These are phyloP conservation scores for Phymastichus coffea DNA, from an alignment of 1,140 invertebrate genomes.

Conservation along the genomic window DNA sequence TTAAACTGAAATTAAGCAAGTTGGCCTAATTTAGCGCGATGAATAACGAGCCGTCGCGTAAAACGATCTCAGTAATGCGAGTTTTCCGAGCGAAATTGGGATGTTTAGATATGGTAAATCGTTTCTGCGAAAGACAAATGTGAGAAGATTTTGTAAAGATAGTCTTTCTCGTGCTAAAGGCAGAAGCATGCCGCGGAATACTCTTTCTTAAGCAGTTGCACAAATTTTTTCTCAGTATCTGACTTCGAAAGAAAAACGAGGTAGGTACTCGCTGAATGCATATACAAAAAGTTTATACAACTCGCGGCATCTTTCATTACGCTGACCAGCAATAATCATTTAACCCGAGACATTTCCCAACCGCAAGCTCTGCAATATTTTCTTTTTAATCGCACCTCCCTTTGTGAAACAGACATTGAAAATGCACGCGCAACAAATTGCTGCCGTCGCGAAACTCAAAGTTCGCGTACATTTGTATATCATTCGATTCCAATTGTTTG, in stretches of 20 bases:
- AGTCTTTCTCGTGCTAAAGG: conserved; percentile 11
- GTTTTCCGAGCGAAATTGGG: no score
- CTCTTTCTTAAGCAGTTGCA: conserved; percentile 24
- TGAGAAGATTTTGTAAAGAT: conserved; percentile 19
- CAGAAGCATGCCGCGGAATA: conserved; percentile 19
- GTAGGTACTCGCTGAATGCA: conserved; percentile 18
- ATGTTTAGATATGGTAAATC: conserved; percentile 8
- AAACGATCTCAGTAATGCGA: no score
- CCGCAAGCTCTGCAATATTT: conserved; percentile 25
- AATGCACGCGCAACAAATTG: no score
- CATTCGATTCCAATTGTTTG: no score
- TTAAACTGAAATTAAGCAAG: no score
- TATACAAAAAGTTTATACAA: conserved; percentile 18
- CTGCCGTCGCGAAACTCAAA: no score
- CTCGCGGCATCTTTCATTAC: conserved; percentile 33
- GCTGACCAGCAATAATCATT: conserved; percentile 34
- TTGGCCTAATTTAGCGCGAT: no score
- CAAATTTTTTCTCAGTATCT: conserved; percentile 25
- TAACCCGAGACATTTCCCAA: conserved; percentile 27
- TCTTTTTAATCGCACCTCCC: conserved; percentile 1
- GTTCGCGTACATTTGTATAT: no score
- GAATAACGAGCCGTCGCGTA: no score
- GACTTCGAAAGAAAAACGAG: conserved; percentile 26
- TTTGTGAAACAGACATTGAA: no score
- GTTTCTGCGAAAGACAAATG: conserved; percentile 14